Percentiles rank a stretch among this genome's conserved stretches.
Evolutionary conservation across 2,113 vertebrate genomes (phyloP).

Genomic region (Chloropsis cyanopogon): DNA sequence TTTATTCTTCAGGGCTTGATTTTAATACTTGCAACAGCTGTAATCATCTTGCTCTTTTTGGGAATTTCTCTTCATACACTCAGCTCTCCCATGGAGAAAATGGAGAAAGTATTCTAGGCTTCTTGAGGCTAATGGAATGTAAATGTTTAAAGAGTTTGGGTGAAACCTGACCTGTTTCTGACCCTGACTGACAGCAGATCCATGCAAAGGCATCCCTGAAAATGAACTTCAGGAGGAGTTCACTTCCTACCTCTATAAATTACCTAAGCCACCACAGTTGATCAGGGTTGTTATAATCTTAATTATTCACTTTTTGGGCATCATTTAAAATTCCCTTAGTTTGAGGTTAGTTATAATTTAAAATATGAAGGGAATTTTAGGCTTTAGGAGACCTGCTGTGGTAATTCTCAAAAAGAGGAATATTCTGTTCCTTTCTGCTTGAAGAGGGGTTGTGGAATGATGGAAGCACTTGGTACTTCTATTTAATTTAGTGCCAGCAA

Average conservation of each 20-base stretch:
- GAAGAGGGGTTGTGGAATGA: not conserved
- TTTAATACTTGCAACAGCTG: not conserved
- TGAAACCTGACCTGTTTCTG: not conserved
- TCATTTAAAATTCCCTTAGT: not conserved
- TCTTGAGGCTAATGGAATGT: not conserved
- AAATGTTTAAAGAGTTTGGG: conserved; percentile 25
- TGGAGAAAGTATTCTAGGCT: not conserved
- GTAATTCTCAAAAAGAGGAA: not conserved
- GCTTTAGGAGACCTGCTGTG: not conserved
- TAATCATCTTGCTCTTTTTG: not conserved
- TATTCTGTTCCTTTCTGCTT: not conserved
- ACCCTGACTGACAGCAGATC: not conserved
- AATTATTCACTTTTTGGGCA: not conserved
- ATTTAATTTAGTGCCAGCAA: not conserved
- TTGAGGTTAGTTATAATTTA: not conserved
- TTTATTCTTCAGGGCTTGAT: not conserved
- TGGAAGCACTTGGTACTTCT: not conserved
- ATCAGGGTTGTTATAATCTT: not conserved
- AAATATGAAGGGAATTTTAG: not conserved
- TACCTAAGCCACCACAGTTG: not conserved
- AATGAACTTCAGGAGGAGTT: not conserved
- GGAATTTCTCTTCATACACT: not conserved
- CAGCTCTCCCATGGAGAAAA: not conserved
- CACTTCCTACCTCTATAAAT: not conserved
- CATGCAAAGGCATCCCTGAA: not conserved